Conservation (phyloP, 2,113 vertebrate species). For the Cepphus grylle region DNA sequence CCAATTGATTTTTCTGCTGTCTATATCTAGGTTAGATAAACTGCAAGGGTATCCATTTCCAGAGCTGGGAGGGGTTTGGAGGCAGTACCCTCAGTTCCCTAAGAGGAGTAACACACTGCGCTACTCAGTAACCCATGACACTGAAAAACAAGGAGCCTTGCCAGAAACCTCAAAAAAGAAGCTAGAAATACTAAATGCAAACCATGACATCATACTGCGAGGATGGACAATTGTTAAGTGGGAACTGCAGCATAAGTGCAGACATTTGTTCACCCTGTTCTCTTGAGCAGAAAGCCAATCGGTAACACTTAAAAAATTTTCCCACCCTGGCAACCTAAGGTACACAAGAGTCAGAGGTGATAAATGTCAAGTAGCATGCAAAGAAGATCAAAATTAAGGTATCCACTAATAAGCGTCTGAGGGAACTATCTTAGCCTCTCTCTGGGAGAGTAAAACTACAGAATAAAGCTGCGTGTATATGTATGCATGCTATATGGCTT, state of each 20-base stretch:
- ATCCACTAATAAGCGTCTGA: not conserved
- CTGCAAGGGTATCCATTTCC: not conserved
- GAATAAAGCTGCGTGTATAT: not conserved
- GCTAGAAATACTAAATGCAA: not conserved
- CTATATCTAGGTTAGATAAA: conserved; percentile 27
- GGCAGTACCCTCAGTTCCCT: not conserved
- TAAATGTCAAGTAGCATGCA: not conserved
- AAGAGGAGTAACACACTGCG: not conserved
- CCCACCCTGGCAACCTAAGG: not conserved
- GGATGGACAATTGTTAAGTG: not conserved
- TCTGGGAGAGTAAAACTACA: not conserved
- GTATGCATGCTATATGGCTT: rapidly evolving
- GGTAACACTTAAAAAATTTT: not conserved
- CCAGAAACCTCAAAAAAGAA: not conserved
- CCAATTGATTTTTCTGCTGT: not conserved
- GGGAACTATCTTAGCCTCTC: not conserved
- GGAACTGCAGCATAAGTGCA: not conserved
- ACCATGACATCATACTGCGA: not conserved
- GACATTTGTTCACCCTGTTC: not conserved
- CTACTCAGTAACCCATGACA: not conserved
- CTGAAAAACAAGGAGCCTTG: not conserved
- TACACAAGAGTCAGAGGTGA: not conserved
- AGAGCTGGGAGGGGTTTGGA: not conserved
- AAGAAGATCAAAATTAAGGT: not conserved
- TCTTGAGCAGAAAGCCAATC: not conserved